A percentile compares a stretch with the other conserved stretches of the same genome.
Conservation (phyloP, 1,140 invertebrate genomes). For the Frieseomelitta varia region DNA sequence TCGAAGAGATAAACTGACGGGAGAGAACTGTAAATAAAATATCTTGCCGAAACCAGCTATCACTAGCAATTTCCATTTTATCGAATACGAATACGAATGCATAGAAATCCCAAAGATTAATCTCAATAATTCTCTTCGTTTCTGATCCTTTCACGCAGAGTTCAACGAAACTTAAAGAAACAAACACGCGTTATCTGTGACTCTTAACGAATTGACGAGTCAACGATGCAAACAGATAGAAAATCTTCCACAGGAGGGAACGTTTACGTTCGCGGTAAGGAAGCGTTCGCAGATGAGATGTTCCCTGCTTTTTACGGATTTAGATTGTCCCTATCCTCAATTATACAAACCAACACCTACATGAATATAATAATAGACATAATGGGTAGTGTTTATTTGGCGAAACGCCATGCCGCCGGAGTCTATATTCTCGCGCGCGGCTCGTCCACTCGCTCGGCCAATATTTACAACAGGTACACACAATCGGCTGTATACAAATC, state of each 20-base stretch:
- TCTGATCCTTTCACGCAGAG: no score
- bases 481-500: constrained; percentile 42
- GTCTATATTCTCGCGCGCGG: constrained; percentile 41
- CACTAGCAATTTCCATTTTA: no score
- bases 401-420: constrained; percentile 37
- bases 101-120: no score
- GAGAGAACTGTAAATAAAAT: not conserved
- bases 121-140: no score
- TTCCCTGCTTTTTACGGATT: constrained; percentile 32
- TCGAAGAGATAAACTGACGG: not conserved
- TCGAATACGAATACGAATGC: no score
- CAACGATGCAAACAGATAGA: not conserved
- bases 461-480: constrained; percentile 47
- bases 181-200: no score
- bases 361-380: constrained; percentile 57
- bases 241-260: not conserved
- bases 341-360: constrained; percentile 52
- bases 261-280: not conserved
- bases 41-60: not conserved
- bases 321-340: constrained; percentile 47
- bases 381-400: constrained; percentile 57
- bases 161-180: no score
- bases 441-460: not conserved
- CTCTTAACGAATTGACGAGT: no score
- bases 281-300: constrained; percentile 8